Percentiles rank a stretch among this genome's conserved stretches.
phyloP scores from a whole-genome alignment of 1,140 invertebrate species.

The Temnothorax longispinosus region DNA sequence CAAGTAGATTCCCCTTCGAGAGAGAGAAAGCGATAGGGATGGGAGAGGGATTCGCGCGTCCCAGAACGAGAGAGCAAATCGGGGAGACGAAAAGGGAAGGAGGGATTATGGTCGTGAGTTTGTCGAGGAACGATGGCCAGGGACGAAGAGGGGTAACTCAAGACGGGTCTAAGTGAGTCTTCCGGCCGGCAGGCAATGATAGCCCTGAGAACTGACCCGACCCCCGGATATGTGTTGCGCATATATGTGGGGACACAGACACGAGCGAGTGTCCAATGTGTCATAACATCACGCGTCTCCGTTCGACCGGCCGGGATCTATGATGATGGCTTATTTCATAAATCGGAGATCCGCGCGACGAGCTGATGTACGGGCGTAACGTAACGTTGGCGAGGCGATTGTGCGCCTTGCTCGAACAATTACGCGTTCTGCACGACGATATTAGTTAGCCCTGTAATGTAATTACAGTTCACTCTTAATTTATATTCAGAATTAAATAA shows the following conservation, averaged over 20 bases:
- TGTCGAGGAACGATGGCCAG: slow-evolving; percentile 70
- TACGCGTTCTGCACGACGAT: slow-evolving; percentile 56
- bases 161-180: slow-evolving; percentile 86
- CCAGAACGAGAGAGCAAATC: slow-evolving; percentile 48
- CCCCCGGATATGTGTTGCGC: slow-evolving; percentile 84
- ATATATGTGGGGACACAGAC: slow-evolving; percentile 77
- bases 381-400: slow-evolving; percentile 49
- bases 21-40: slow-evolving; percentile 63
- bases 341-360: slow-evolving; percentile 71
- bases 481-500: slow-evolving; percentile 7
- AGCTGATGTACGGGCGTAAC: slow-evolving; percentile 22
- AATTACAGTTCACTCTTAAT: background rate
- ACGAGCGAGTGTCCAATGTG: slow-evolving; percentile 67
- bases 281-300: slow-evolving; percentile 69
- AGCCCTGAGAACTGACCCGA: slow-evolving; percentile 86
- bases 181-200: slow-evolving; percentile 85
- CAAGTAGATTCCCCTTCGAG: slow-evolving; percentile 56
- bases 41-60: slow-evolving; percentile 46
- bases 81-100: slow-evolving; percentile 66
- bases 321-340: slow-evolving; percentile 75
- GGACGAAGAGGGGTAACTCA: slow-evolving; percentile 84
- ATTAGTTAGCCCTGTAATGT: background rate
- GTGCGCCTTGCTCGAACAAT: slow-evolving; percentile 51
- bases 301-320: slow-evolving; percentile 40
- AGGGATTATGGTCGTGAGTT: slow-evolving; percentile 73